These are phyloP conservation scores for Hoplodrina blanda DNA, from an alignment of 2,888 invertebrate species.

Conservation along the genomic window DNA sequence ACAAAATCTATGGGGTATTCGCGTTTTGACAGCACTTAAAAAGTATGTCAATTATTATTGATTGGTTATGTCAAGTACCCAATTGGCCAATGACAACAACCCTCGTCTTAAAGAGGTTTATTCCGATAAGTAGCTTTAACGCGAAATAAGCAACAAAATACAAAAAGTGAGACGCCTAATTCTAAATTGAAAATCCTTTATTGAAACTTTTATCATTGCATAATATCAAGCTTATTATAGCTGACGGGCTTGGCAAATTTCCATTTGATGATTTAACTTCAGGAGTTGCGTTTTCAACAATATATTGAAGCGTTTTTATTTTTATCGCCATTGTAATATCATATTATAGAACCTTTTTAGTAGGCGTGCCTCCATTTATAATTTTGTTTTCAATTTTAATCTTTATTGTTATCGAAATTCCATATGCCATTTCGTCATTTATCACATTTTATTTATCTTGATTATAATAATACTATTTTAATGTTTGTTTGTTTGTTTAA, in stretches of 20 bases:
- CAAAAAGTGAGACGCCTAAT: neutral
- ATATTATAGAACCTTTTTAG: neutral
- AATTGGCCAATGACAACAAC: constrained; percentile 7
- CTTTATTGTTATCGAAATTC: neutral
- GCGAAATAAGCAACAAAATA: constrained; percentile 22
- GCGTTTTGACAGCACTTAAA: too few relatives aligned
- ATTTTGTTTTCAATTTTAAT: too few relatives aligned
- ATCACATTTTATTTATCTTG: too few relatives aligned
- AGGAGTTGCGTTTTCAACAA: neutral
- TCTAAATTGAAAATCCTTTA: constrained; percentile 37
- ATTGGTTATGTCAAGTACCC: too few relatives aligned
- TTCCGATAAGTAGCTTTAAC: constrained; percentile 20
- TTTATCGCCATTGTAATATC: neutral
- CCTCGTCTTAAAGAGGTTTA: constrained; percentile 7
- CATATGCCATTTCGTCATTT: neutral
- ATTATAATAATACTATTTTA: too few relatives aligned
- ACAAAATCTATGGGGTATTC: too few relatives aligned
- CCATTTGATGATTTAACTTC: constrained; percentile 8
- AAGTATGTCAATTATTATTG: too few relatives aligned
- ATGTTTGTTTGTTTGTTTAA: too few relatives aligned
- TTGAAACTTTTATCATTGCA: constrained; percentile 39
- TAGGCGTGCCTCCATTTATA: too few relatives aligned
- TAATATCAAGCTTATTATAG: constrained; percentile 28
- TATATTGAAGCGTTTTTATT: neutral
- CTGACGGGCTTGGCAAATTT: neutral